Percentiles rank a stretch among this genome's conserved stretches.
Evolutionary conservation across 2,113 vertebrate species (phyloP).

Genomic region (Lagopus muta): DNA sequence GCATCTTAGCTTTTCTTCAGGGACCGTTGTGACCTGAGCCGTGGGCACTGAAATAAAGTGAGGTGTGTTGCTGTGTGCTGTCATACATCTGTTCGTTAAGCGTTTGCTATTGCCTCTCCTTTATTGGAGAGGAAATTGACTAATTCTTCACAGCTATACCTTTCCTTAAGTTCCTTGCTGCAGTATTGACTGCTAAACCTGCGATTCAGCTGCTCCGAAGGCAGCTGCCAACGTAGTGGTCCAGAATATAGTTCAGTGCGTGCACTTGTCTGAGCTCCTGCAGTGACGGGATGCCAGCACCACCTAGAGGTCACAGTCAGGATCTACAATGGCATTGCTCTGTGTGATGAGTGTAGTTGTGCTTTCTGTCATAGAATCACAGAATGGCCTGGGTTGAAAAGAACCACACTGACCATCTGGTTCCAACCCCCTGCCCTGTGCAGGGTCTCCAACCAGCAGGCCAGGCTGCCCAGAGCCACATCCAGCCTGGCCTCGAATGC

Average conservation of each 20-base stretch:
- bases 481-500: too few relatives aligned
- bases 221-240: background rate
- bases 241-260: rapidly evolving
- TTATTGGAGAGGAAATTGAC: background rate
- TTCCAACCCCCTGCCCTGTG: too few relatives aligned
- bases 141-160: background rate
- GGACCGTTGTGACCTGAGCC: background rate
- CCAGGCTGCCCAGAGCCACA: too few relatives aligned
- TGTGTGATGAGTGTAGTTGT: too few relatives aligned
- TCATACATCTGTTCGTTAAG: background rate
- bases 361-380: too few relatives aligned
- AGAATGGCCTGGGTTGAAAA: too few relatives aligned
- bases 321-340: background rate
- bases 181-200: background rate
- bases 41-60: background rate
- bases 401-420: too few relatives aligned
- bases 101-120: background rate
- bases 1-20: background rate
- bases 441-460: too few relatives aligned
- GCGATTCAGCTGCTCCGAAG: rapidly evolving
- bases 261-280: background rate
- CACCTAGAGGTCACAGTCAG: constrained; percentile 29
- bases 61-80: rapidly evolving
- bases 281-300: background rate
- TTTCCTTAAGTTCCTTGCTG: too few relatives aligned